These are phyloP conservation scores for Grapholita molesta DNA, from an alignment of 1,140 invertebrate genomes.

Conservation along the genomic window DNA sequence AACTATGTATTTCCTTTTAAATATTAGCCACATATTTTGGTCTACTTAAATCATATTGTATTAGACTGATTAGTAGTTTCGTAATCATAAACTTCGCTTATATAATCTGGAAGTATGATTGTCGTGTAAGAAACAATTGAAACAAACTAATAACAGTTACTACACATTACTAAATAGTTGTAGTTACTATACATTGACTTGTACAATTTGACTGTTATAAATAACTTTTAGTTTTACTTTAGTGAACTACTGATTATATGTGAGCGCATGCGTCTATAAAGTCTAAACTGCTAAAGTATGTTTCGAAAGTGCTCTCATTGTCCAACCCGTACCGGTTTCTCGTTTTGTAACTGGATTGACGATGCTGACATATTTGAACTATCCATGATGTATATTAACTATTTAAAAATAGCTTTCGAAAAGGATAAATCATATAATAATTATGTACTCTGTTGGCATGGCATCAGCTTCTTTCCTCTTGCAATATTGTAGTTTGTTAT, in stretches of 20 bases:
- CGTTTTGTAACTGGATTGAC: background rate
- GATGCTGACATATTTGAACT: background rate
- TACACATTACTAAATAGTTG: too few relatives aligned
- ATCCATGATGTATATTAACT: background rate
- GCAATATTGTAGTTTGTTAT: background rate
- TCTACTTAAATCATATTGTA: too few relatives aligned
- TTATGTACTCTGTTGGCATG: background rate
- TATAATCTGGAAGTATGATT: too few relatives aligned
- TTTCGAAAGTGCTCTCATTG: constrained; percentile 15
- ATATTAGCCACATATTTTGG: too few relatives aligned
- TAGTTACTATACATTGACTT: too few relatives aligned
- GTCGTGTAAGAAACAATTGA: too few relatives aligned
- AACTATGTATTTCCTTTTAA: too few relatives aligned
- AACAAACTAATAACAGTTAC: too few relatives aligned
- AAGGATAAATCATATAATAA: background rate
- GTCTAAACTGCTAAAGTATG: too few relatives aligned
- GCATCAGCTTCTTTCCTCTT: background rate
- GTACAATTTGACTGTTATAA: too few relatives aligned
- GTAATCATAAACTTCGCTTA: too few relatives aligned
- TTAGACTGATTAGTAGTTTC: too few relatives aligned
- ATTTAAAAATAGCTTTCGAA: background rate
- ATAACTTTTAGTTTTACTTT: background rate
- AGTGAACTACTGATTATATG: background rate
- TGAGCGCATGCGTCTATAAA: background rate
- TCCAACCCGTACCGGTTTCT: background rate